Evolutionary conservation across 2,113 vertebrate species (phyloP).

Genomic region (Atlantisia rogersi): DNA sequence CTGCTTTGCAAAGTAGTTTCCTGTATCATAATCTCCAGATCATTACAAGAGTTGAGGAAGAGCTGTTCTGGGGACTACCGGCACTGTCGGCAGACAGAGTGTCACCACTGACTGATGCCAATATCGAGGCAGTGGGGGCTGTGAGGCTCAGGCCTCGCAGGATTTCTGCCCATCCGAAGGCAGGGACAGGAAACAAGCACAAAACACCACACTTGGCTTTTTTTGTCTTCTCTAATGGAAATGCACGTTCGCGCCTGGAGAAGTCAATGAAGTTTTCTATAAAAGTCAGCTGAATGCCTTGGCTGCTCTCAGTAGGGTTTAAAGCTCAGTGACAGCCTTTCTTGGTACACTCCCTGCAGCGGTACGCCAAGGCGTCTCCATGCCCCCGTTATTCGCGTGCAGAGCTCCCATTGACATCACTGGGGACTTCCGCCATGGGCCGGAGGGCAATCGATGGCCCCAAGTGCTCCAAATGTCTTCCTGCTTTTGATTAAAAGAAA

Average conservation of each 20-base stretch:
- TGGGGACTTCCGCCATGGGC: neutral
- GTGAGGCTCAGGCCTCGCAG: neutral
- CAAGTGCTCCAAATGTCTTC: slow-evolving; percentile 53
- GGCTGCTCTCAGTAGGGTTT: neutral
- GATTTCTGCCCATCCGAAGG: neutral
- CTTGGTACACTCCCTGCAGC: neutral
- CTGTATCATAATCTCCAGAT: slow-evolving; percentile 75
- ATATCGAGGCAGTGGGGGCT: neutral
- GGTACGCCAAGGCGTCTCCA: neutral
- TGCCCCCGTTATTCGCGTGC: neutral
- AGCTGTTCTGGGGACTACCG: slow-evolving; percentile 53
- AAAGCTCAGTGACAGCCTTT: neutral
- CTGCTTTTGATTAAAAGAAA: slow-evolving; percentile 67
- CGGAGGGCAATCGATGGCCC: slow-evolving; percentile 10
- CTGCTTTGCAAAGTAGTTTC: slow-evolving; percentile 76
- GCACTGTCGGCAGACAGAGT: slow-evolving; percentile 58
- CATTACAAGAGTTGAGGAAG: slow-evolving; percentile 72
- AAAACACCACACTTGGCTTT: neutral
- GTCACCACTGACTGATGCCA: slow-evolving; percentile 73
- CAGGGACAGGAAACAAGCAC: slow-evolving; percentile 60
- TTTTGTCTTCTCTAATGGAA: slow-evolving; percentile 1
- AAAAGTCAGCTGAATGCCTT: neutral
- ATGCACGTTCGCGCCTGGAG: neutral
- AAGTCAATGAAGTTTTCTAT: neutral
- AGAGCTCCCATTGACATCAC: slow-evolving; percentile 39